Base-by-base conservation (phyloP, 2,797 vertebrate species). In the Loris lydekkerianus region DNA sequence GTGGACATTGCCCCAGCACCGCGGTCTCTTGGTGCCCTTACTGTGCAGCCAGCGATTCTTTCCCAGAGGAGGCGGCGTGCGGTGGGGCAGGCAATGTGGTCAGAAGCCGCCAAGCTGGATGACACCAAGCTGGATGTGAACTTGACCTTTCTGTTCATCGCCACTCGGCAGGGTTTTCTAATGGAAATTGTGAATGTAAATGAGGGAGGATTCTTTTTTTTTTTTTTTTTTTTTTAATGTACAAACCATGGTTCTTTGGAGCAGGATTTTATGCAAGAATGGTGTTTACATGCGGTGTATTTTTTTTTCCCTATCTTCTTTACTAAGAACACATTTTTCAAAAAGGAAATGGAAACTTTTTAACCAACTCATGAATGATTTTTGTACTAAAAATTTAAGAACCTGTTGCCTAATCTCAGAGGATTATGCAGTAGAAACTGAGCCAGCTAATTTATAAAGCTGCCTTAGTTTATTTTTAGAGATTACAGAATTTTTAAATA, bases 361-460 rank as follows among this genome's bases (percentile, higher is more conserved):
- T 96, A 94, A 93, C 86, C 96, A 97, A 92, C 87, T 37, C 10
- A 0, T 96, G 96, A 97, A 96, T 86, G 75, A 86, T 97, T 96
- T 95, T 97, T 96, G 83, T 96, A 72, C 93, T 97, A 84, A 3
- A 90, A 86, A 93, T 94, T 97, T 97, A 96, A 97, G 96, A 98
- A 97, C 89, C 83, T 72, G 13, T 97, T 53, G 34, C 93, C 95
- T 97, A 72, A 0, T 86, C 97, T 96, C 94, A 96, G 94, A 93
- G 90, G 85, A 93, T 94, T 70, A 58, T 85, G 86, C 95, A 89
- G 92, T 40, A 4, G 96, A 95, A 85, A 97, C 97, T 97, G 98
- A 98, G 98, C 98, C 98, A 97, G 97, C 97, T 96, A 75, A 91
- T 87, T 97, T 97, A 96, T 95, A 96, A 97, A 98, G 98, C 98